A percentile compares a stretch with the other conserved stretches of the same genome.
phyloP scores from a whole-genome alignment of 2,113 vertebrate genomes.

The Sterrhoptilus dennistouni region DNA sequence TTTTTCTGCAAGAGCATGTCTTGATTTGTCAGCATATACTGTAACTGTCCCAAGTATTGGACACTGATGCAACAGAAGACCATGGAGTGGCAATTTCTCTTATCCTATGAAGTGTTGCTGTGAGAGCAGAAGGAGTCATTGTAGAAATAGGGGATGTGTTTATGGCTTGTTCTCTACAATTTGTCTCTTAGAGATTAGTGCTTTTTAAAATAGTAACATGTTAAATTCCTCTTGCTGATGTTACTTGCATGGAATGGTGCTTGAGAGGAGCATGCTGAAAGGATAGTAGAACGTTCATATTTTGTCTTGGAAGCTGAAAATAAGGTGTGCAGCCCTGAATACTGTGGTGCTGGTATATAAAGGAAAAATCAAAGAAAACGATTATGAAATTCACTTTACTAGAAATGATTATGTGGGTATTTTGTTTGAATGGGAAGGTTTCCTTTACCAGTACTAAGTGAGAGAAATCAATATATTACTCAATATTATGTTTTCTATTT shows the following conservation, averaged over 20 bases:
- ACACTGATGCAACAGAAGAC: neutral
- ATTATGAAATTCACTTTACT: neutral
- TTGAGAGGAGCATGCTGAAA: slow-evolving; percentile 14
- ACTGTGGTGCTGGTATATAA: neutral
- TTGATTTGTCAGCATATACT: neutral
- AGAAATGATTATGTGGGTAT: neutral
- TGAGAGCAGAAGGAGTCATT: neutral
- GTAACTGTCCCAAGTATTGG: neutral
- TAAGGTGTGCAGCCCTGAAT: neutral
- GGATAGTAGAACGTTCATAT: neutral
- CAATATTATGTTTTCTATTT: neutral
- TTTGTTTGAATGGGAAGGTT: neutral
- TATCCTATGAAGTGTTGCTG: neutral
- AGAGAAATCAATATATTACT: neutral
- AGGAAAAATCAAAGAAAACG: neutral
- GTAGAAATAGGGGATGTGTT: neutral
- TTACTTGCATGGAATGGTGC: slow-evolving; percentile 30
- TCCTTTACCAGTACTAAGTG: neutral
- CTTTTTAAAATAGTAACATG: slow-evolving; percentile 58
- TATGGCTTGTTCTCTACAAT: slow-evolving; percentile 16
- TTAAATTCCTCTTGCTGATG: slow-evolving; percentile 56
- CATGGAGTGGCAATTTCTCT: neutral
- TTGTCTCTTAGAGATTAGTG: slow-evolving; percentile 41
- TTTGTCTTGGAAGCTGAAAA: neutral
- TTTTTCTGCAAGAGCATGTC: neutral